Evolutionary conservation across 2,888 invertebrate genomes (phyloP).

Genomic region (Synergus itoensis): DNA sequence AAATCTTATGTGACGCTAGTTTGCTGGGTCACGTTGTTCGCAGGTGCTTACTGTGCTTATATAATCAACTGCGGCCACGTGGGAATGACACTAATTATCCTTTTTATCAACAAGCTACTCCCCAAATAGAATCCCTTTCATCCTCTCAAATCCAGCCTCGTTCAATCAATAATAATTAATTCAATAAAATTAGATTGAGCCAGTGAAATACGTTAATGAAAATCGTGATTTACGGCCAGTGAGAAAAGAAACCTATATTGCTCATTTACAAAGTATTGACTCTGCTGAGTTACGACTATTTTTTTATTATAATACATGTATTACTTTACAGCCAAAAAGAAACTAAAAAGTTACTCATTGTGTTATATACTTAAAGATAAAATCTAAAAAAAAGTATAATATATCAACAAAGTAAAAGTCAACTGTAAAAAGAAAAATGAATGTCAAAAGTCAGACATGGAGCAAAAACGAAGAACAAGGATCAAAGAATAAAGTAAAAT

Average conservation of each 20-base stretch:
- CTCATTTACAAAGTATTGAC: too few species aligned
- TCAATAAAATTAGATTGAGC: background rate
- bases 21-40: conserved; percentile 28
- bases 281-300: too few species aligned
- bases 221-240: background rate
- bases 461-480: background rate
- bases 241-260: too few species aligned
- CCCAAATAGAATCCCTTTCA: background rate
- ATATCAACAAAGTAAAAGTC: background rate
- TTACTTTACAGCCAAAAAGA: too few species aligned
- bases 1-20: conserved; percentile 32
- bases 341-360: too few species aligned
- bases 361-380: background rate
- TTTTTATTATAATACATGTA: too few species aligned
- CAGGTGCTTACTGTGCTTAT: conserved; percentile 1
- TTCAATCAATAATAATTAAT: background rate
- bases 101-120: background rate
- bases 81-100: conserved; percentile 5
- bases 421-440: background rate
- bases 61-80: conserved; percentile 18
- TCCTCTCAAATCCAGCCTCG: background rate
- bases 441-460: background rate
- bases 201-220: background rate
- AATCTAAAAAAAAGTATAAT: background rate
- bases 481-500: conserved; percentile 18